Base-by-base conservation (phyloP, 23 tunicate species). In the Trididemnum clinides region DNA sequence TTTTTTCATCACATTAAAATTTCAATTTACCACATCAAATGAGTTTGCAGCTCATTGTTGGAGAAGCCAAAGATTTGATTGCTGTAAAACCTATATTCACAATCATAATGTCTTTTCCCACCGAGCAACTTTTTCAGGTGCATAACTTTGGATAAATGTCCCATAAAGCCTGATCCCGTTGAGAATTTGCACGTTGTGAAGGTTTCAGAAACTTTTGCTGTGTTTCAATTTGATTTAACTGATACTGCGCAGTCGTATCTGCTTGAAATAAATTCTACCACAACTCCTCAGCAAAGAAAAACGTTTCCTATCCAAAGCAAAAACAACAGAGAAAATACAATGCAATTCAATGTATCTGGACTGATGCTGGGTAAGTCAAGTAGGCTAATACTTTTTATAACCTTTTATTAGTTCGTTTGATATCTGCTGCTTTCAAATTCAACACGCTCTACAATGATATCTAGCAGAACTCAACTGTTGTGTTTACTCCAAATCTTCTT, bases 131-230 rank as follows among this genome's bases (percentile, higher is more conserved):
- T 10, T 22, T 64, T 72, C 28, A 79, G 84, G 49, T 79, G 84
- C 27, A 79, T 79, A 2, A 32, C 49, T 54, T 22, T 20, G 22
- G 70, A 58, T 18, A 49, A 79, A 33, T 79, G 84, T 32, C 84
- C 84, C 10, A 33, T 28, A 57, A 66, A 66, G 31, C 75, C 75
- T 5, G 37, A 66, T 3, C 6, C 5, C 2, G 75, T 66, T 20
- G 22, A 66, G 4, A 20, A 66, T 19, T 20, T 66, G 12, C 10
- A 10, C 3, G 75, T 66, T 29, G 25, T 29, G 37, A 31, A 66
- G 37, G n/a, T 66, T 29, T 29, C 37, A 7, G 37, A 10, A 29
- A 66, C 37, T 29, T 10, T 10, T 5, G 75, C 22, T 5, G 37
- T 66, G 7, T 7, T 66, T 28, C 10, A 15, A n/a, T 66, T 66